Evolutionary conservation across 2,113 vertebrate genomes (phyloP), one percentile per base, ranked within the genome.

Genomic region (Carassius auratus): DNA sequence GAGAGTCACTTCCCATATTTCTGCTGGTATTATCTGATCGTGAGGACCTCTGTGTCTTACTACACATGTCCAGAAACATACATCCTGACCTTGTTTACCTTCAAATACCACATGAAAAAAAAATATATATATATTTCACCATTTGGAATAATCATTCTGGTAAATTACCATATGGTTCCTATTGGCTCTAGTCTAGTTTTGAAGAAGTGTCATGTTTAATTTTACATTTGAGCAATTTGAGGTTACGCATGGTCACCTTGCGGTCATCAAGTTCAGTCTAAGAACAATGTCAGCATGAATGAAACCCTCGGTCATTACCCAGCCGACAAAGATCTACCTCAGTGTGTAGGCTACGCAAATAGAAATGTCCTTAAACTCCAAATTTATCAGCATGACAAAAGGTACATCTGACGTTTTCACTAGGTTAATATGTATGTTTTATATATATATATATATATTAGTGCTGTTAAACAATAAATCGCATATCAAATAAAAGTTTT

Each of bases 311-410:
- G 17, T 81, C 62, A 81, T 81, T 81, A 30, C 17, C 45, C 62
- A 19, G 17, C 19, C 21, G 6, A 69, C 26, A 55, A 17, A 19
- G 75, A 30, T 76, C 48, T 30, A 64, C 17, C 1, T 3, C 61
- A 13, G 26, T 69, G 79, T 52, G 62, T 66, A 52, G 45, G 26
- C 42, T 69, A 45, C 52, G 26, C 62, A 81, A 81, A 81, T 52
- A 81, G n/a, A 45, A 78, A 78, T 59, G 19, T 2, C 76, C 52
- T 38, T 21, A 23, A 62, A 45, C 7, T 14, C 61, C 48, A 76
- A 30, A 48, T 52, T 26, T 17, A 26, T 1, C 45, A 30, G 33
- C 30, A 69, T 15, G 66, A 36, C 33, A 38, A 21, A 21, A 71
- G 19, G 68, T 42, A 6, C 9, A 0, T 21, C 36, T 21, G 36